phyloP scores from a whole-genome alignment of 2,113 vertebrate genomes.

The Leptosomus discolor region DNA sequence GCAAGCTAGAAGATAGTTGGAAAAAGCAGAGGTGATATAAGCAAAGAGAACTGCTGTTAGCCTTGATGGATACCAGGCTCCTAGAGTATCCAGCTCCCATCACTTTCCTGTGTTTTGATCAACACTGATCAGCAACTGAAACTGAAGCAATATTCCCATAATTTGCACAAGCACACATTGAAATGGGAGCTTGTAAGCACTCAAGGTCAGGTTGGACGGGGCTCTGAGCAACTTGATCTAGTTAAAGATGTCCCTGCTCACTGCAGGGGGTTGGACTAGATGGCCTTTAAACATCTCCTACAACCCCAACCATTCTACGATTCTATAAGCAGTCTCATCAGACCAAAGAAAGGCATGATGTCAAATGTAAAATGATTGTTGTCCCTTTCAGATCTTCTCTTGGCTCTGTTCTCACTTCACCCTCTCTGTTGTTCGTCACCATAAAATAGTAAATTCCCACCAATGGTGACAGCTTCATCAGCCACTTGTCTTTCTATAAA shows the following conservation, averaged over 20 bases:
- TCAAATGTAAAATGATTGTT: neutral
- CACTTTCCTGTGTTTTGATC: neutral
- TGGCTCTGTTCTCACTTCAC: neutral
- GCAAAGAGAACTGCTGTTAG: neutral
- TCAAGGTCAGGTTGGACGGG: too few relatives aligned
- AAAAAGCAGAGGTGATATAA: neutral
- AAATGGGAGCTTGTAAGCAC: neutral
- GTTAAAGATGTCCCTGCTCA: too few relatives aligned
- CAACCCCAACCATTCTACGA: too few relatives aligned
- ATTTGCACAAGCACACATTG: neutral
- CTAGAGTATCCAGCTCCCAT: neutral
- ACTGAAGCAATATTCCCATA: neutral
- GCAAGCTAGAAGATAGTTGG: neutral
- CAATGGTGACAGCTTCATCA: conserved; percentile 5
- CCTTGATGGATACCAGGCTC: neutral
- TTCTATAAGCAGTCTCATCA: neutral
- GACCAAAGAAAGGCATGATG: neutral
- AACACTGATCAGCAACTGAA: neutral
- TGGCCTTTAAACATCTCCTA: too few relatives aligned
- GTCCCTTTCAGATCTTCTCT: neutral
- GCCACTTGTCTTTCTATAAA: neutral
- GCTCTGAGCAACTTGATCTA: too few relatives aligned
- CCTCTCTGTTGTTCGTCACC: neutral
- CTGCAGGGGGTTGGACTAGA: too few relatives aligned
- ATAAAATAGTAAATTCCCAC: neutral